Evolutionary conservation across 2,888 invertebrate genomes (phyloP).

Genomic region (Caenorhabditis japonica): DNA sequence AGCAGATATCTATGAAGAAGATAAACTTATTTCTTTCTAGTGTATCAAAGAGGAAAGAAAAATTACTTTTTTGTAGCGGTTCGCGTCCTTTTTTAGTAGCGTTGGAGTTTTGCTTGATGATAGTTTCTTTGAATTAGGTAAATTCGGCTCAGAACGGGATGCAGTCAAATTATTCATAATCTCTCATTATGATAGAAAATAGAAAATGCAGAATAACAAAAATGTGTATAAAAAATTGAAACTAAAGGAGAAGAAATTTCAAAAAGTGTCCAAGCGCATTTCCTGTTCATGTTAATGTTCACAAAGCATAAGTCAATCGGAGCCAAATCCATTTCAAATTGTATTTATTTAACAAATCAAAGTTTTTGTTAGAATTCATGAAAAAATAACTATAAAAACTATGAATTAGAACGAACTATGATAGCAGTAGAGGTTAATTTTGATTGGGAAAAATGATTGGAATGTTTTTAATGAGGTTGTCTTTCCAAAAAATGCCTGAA

Average conservation of each 20-base stretch:
- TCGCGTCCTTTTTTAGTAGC: constrained; percentile 23
- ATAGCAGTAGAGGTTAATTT: no score
- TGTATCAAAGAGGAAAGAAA: no score
- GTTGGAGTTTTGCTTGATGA: constrained; percentile 11
- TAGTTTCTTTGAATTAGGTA: constrained; percentile 12
- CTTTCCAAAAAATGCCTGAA: constrained; percentile 33
- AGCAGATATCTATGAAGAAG: constrained; percentile 19
- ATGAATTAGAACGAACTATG: no score
- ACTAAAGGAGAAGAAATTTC: neutral
- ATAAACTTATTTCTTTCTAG: constrained; percentile 1
- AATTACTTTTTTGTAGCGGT: constrained; percentile 38
- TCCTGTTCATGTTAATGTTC: no score
- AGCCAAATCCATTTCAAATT: no score
- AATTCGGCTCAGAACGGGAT: constrained; percentile 35
- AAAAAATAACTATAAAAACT: no score
- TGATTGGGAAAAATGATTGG: constrained; percentile 27
- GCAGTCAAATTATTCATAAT: constrained; percentile 33
- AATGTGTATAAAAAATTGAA: neutral
- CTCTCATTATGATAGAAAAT: constrained; percentile 11
- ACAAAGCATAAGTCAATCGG: no score
- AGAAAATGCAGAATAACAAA: no score
- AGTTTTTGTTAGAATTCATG: no score
- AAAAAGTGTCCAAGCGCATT: no score
- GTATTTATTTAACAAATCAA: no score
- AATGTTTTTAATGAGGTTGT: constrained; percentile 23